phyloP scores from a whole-genome alignment of 2,797 vertebrate genomes.

The Oryzias dopingdopingensis region DNA sequence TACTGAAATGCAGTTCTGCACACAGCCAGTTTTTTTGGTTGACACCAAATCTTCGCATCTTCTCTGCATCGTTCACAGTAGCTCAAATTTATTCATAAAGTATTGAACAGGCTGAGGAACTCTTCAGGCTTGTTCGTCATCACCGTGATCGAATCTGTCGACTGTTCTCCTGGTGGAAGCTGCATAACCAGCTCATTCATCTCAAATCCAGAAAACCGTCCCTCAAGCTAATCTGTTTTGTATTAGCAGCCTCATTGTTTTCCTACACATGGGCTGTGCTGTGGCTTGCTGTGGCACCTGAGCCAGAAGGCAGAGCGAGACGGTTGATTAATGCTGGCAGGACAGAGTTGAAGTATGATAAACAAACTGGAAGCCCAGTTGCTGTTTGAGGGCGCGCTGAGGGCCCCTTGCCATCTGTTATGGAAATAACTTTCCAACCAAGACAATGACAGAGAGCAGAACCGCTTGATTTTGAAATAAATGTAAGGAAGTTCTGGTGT shows the following conservation, averaged over 20 bases:
- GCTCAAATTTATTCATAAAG: background rate
- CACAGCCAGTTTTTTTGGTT: too few species aligned
- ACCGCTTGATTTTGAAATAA: background rate
- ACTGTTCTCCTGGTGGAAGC: background rate
- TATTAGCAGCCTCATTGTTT: constrained; percentile 39
- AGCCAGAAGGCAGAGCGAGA: constrained; percentile 46
- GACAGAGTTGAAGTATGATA: constrained; percentile 43
- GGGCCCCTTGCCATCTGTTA: constrained; percentile 59
- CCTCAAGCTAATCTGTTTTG: constrained; percentile 34
- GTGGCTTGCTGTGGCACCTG: constrained; percentile 47
- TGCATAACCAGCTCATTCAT: constrained; percentile 18
- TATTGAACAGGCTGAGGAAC: background rate
- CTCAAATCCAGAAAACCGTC: constrained; percentile 20
- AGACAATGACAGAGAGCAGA: constrained; percentile 17
- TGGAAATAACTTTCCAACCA: constrained; percentile 40
- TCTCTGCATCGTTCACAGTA: background rate
- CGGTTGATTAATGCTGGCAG: constrained; percentile 57
- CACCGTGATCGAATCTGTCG: constrained; percentile 18
- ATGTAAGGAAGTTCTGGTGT: background rate
- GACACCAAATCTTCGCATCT: too few species aligned
- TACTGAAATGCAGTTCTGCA: too few species aligned
- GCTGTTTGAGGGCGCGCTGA: constrained; percentile 29
- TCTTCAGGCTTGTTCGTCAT: constrained; percentile 3
- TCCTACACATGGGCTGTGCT: constrained; percentile 15
- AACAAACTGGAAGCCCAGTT: constrained; percentile 44